phyloP scores from a whole-genome alignment of 2,888 invertebrate species.

The Leptogaster cylindrica region DNA sequence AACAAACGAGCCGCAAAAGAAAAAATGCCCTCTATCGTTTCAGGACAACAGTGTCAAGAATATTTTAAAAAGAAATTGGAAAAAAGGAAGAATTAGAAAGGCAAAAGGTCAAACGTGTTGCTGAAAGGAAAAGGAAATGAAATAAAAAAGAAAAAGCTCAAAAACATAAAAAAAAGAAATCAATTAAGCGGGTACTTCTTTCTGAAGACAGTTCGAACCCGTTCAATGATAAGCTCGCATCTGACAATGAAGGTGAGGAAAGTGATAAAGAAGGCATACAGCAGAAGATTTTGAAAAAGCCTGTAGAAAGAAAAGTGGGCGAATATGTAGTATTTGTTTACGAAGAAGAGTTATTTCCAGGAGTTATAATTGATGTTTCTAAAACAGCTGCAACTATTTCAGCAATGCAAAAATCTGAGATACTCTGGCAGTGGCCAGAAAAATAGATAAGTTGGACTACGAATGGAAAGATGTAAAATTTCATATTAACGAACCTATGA shows the following conservation, averaged over 20 bases:
- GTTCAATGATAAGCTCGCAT: background rate
- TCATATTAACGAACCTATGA: background rate
- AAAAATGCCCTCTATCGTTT: background rate
- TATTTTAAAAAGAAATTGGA: background rate
- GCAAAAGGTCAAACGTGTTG: background rate
- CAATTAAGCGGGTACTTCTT: too few species aligned
- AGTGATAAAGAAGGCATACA: background rate
- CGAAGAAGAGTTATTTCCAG: background rate
- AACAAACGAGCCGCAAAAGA: background rate
- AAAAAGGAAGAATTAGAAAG: background rate
- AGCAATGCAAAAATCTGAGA: too few species aligned
- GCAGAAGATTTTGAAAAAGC: background rate
- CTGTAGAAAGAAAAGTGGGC: background rate
- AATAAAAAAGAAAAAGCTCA: too few species aligned
- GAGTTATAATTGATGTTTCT: too few species aligned
- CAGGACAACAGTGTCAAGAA: background rate
- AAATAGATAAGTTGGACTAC: background rate
- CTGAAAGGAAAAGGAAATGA: background rate
- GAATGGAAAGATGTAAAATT: background rate
- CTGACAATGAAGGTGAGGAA: background rate
- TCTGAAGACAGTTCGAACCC: background rate
- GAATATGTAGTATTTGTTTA: background rate
- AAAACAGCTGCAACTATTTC: background rate
- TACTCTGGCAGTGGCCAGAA: background rate
- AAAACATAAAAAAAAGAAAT: background rate